Evolutionary conservation across 2,113 vertebrate genomes (phyloP).

Genomic region (Bubo bubo): DNA sequence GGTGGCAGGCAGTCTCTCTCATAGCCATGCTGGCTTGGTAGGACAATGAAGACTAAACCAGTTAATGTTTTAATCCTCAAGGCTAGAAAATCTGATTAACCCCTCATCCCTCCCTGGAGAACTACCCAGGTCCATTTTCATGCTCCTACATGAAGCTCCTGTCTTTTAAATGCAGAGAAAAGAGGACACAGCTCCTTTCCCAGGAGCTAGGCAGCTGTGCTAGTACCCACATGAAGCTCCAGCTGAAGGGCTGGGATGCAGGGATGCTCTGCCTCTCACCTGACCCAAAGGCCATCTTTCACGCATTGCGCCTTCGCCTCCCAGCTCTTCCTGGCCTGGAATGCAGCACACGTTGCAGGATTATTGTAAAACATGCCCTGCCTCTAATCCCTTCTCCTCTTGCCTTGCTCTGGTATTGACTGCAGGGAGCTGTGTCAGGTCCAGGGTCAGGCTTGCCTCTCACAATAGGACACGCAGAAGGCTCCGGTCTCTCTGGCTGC

Average conservation of each 20-base stretch:
- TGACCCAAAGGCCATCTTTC: neutral
- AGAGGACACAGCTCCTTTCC: neutral
- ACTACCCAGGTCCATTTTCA: neutral
- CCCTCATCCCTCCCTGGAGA: neutral
- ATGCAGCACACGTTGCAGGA: constrained; percentile 40
- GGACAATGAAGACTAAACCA: neutral
- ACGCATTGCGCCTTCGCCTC: neutral
- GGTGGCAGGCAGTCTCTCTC: neutral
- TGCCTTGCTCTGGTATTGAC: constrained; percentile 27
- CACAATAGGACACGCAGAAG: neutral
- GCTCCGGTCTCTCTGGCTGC: neutral
- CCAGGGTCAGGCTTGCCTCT: neutral
- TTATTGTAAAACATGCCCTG: constrained; percentile 56
- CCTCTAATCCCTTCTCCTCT: constrained; percentile 51
- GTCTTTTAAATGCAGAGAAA: neutral
- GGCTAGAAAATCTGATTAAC: neutral
- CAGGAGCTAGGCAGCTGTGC: neutral
- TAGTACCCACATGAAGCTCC: neutral
- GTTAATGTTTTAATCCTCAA: neutral
- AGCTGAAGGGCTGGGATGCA: neutral
- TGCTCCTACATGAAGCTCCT: neutral
- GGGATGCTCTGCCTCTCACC: neutral
- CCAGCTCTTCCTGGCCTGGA: neutral
- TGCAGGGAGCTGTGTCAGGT: constrained; percentile 12
- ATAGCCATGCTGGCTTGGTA: neutral